Base-by-base conservation (phyloP, 2,113 vertebrate genomes). In the Sapajus apella region DNA sequence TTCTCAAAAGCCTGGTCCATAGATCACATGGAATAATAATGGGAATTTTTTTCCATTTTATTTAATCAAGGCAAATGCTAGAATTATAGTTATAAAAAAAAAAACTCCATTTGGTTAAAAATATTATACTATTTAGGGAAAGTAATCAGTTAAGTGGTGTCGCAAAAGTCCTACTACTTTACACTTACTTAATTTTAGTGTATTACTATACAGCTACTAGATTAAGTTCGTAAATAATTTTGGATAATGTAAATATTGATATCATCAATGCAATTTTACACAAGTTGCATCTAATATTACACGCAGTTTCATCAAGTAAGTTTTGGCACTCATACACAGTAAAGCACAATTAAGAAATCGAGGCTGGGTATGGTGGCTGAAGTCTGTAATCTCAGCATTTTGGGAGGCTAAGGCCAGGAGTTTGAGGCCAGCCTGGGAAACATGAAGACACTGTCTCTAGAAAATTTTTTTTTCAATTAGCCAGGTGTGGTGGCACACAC, bases 1-100 rank as follows among this genome's bases (percentile, higher is more conserved):
- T 64, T 96, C 68, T 94, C 95, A 79, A 92, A 95, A 93, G 56
- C 14, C 45, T 81, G 37, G 21, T 88, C 27, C 82, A 40, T 84
- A 95, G 83, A 80, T 86, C 32, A 43, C 52, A 76, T 40, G 43
- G 21, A 61, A 77, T 80, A 93, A 72, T 43, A 91, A 40, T 37
- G 55, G 40, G 47, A 81, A 17, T 11, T 73, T 61, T 47, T n/a
- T 50, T 70, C 47, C 40, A 84, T 30, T 70, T 89, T 20, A 90
- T 50, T 85, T 90, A 83, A 83, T 89, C n/a, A 95, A 70, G 27
- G 79, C 3, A 73, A 87, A 90, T 27, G 3, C 30, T 72, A 1
- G 45, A 88, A 88, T 75, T 90, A 73, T 2, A 35, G 88, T 52
- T 52, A 52, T 52, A 82, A 96, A 93, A 32, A 96, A 93, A 90